These are phyloP conservation scores for Drosophila pectinifera DNA, from an alignment of 1,140 invertebrate species.

Conservation along the genomic window DNA sequence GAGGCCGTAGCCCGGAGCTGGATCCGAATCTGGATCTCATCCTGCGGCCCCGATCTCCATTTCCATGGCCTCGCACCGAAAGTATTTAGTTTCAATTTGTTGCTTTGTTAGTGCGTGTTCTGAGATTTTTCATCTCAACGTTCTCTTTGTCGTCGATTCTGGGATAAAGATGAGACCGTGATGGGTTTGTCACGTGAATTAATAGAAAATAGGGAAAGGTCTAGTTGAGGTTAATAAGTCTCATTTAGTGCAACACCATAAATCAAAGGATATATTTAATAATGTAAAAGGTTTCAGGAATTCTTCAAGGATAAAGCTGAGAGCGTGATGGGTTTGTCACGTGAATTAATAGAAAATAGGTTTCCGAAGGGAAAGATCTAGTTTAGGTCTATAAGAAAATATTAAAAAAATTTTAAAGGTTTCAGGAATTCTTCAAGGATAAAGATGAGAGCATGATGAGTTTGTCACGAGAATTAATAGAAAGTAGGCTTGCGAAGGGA, in stretches of 20 bases:
- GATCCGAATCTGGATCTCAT: constrained; percentile 54
- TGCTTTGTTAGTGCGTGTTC: constrained; percentile 82
- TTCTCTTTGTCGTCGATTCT: constrained; percentile 5
- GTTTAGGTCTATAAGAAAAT: no score
- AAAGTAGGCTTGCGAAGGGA: no score
- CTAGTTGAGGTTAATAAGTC: no score
- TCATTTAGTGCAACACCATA: no score
- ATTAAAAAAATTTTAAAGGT: background rate
- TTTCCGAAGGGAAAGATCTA: no score
- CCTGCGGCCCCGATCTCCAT: constrained; percentile 55
- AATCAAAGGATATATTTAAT: background rate
- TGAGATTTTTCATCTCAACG: constrained; percentile 68
- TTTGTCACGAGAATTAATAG: background rate
- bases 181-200: background rate
- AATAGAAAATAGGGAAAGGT: background rate
- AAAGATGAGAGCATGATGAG: constrained; percentile 36
- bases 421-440: background rate
- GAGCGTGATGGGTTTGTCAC: constrained; percentile 20
- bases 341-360: background rate
- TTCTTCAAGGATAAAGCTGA: constrained; percentile 20
- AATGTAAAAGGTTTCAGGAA: background rate
- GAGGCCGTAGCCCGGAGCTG: constrained; percentile 9
- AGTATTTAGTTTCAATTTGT: constrained; percentile 84
- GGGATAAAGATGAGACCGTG: constrained; percentile 40
- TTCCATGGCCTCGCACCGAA: constrained; percentile 55